Percentiles rank a stretch among this genome's conserved stretches.
Evolutionary conservation across 2,888 invertebrate species (phyloP).

Genomic region (Orchesellides sinensis): DNA sequence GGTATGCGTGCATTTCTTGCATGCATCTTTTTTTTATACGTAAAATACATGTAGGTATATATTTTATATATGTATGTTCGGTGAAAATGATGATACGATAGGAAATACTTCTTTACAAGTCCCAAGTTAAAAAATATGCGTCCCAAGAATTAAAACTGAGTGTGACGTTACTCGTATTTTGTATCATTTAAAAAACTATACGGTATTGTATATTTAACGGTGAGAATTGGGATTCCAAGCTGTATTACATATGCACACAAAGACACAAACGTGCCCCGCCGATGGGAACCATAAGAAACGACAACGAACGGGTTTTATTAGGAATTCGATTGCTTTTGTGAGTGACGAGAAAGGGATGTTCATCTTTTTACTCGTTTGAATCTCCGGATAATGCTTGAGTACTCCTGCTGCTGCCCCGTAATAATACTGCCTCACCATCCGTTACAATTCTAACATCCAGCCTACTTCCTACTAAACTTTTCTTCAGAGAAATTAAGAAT

Average conservation of each 20-base stretch:
- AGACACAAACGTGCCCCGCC: background rate
- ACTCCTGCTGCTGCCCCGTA: background rate
- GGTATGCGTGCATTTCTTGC: conserved; percentile 6
- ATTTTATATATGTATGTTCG: no score
- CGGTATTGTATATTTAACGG: conserved; percentile 12
- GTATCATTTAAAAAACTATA: background rate
- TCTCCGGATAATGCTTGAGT: background rate
- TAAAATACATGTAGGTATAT: no score
- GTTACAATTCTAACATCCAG: no score
- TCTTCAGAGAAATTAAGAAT: background rate
- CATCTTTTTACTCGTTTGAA: background rate
- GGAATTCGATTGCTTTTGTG: background rate
- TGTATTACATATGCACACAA: conserved; percentile 24
- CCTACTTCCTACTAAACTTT: background rate
- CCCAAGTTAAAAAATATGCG: conserved; percentile 29
- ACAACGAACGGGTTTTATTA: conserved; percentile 4
- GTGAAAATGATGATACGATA: no score
- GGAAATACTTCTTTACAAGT: no score
- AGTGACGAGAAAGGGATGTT: no score
- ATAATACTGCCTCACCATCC: background rate
- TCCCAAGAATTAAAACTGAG: conserved; percentile 47
- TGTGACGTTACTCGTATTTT: no score
- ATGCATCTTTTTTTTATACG: no score
- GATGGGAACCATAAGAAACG: no score
- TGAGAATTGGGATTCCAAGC: conserved; percentile 46